These are phyloP conservation scores for Parnassius smintheus DNA, from an alignment of 2,888 invertebrate species.

Conservation along the genomic window DNA sequence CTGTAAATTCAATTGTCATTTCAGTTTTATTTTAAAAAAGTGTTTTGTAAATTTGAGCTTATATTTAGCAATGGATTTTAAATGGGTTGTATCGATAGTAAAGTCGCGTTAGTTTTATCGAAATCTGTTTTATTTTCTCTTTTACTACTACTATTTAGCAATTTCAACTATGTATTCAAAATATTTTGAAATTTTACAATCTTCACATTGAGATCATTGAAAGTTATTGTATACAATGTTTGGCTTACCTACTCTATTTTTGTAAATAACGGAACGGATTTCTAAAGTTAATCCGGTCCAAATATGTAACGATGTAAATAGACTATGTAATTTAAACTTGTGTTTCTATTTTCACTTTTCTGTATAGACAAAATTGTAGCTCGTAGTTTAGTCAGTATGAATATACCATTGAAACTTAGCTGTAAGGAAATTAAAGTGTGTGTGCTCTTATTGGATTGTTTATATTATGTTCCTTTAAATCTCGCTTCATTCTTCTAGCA, in stretches of 20 bases:
- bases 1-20: too few relatives aligned
- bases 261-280: slow-evolving; percentile 21
- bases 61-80: too few relatives aligned
- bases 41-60: too few relatives aligned
- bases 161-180: too few relatives aligned
- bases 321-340: slow-evolving; percentile 40
- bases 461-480: not conserved
- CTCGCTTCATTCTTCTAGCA: not conserved
- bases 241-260: not conserved
- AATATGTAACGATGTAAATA: slow-evolving; percentile 59
- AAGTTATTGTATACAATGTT: too few relatives aligned
- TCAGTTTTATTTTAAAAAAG: too few relatives aligned
- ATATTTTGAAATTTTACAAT: too few relatives aligned
- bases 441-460: slow-evolving; percentile 10
- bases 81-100: too few relatives aligned
- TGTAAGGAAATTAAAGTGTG: slow-evolving; percentile 21
- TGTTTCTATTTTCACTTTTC: slow-evolving; percentile 23
- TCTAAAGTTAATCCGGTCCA: slow-evolving; percentile 47
- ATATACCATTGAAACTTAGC: slow-evolving; percentile 25
- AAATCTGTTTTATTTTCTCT: too few relatives aligned
- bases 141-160: too few relatives aligned
- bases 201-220: too few relatives aligned
- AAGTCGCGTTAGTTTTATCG: too few relatives aligned
- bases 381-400: slow-evolving; percentile 23
- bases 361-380: slow-evolving; percentile 27